These are phyloP conservation scores for Halichoerus grypus DNA, from an alignment of 2,113 vertebrate species.

Conservation along the genomic window DNA sequence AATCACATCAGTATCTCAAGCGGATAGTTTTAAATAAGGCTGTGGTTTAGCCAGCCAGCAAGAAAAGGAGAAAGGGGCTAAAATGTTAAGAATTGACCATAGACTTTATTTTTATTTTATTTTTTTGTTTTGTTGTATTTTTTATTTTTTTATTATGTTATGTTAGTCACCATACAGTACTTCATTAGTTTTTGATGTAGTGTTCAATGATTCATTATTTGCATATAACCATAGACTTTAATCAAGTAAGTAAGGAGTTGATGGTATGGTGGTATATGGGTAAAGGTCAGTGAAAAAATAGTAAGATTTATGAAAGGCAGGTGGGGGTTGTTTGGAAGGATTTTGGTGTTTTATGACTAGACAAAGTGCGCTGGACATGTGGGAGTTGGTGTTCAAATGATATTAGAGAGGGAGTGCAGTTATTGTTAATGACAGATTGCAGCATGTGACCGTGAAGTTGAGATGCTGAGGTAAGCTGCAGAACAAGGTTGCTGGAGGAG, in stretches of 20 bases:
- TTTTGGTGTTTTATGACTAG: not conserved
- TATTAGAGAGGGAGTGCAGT: not conserved
- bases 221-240: not conserved
- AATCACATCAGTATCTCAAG: not conserved
- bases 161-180: too few species aligned
- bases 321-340: not conserved
- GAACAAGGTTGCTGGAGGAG: not conserved
- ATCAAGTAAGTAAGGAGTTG: not conserved
- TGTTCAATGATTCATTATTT: too few species aligned
- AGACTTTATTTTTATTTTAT: not conserved
- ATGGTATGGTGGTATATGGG: not conserved
- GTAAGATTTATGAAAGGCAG: not conserved
- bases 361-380: not conserved
- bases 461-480: not conserved
- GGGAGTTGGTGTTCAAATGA: not conserved
- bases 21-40: not conserved
- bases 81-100: not conserved
- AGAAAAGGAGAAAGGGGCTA: not conserved
- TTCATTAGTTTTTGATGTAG: too few species aligned
- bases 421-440: not conserved
- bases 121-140: too few species aligned
- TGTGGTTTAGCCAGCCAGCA: not conserved
- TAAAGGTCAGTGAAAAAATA: not conserved
- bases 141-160: too few species aligned
- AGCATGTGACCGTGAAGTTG: not conserved